phyloP scores from a whole-genome alignment of 2,797 vertebrate genomes.

The Manis javanica region DNA sequence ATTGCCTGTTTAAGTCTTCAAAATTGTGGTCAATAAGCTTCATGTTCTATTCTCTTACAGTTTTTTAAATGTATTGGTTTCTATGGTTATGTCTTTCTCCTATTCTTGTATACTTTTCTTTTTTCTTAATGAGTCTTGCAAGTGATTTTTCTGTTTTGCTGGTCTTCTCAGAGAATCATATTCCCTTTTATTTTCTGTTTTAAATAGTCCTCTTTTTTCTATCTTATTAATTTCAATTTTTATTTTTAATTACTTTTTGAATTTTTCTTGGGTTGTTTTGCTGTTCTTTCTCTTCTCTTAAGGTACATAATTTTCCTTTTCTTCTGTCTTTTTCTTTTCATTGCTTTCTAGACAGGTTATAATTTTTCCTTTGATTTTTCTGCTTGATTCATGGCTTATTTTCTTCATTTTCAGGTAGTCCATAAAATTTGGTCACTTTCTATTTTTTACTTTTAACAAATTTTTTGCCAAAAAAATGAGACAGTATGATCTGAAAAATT shows the following conservation, averaged over 20 bases:
- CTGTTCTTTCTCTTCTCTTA: not conserved
- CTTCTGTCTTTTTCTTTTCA: not conserved
- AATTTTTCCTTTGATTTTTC: slow-evolving; percentile 35
- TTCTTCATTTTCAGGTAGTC: slow-evolving; percentile 42
- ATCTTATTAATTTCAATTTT: slow-evolving; percentile 12
- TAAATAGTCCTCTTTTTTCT: not conserved
- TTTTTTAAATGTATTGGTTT: not conserved
- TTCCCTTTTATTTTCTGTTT: not conserved
- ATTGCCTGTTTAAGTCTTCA: slow-evolving; percentile 59
- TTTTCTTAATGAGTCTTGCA: slow-evolving; percentile 9
- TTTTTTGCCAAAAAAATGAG: slow-evolving; percentile 44
- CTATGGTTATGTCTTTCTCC: slow-evolving; percentile 4
- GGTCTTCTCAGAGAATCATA: not conserved
- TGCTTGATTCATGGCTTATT: not conserved
- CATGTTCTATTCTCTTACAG: not conserved
- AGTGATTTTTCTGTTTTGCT: slow-evolving; percentile 21
- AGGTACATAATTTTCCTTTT: not conserved
- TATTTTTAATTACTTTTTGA: not conserved
- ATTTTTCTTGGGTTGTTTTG: not conserved
- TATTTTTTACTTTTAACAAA: not conserved
- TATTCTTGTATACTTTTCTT: not conserved
- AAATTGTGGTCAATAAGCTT: slow-evolving; percentile 47
- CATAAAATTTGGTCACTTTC: not conserved
- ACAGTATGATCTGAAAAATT: not conserved
- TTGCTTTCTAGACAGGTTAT: not conserved